A percentile compares a stretch with the other conserved stretches of the same genome.
Conservation (phyloP, 2,888 invertebrate genomes). For the Pseudococcus jackbeardsleyi region DNA sequence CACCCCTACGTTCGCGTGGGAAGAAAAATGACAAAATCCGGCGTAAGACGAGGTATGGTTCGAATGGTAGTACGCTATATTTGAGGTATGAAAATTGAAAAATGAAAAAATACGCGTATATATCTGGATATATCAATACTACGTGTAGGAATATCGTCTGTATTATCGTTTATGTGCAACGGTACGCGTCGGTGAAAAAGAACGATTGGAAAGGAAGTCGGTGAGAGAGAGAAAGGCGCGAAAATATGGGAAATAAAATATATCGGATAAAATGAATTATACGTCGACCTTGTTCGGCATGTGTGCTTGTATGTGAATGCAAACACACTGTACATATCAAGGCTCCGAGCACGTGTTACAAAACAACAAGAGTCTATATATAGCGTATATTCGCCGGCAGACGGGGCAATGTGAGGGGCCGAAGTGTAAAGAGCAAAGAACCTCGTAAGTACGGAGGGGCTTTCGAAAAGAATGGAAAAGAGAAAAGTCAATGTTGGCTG, state of each 20-base stretch:
- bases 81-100: neutral
- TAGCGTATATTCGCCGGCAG: neutral
- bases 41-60: too few species aligned
- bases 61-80: neutral
- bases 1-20: too few species aligned
- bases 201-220: too few species aligned
- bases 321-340: neutral
- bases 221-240: neutral
- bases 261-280: neutral
- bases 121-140: too few species aligned
- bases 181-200: too few species aligned
- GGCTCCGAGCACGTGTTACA: neutral
- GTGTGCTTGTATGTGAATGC: neutral
- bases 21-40: too few species aligned
- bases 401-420: neutral
- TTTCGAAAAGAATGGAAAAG: slow-evolving; percentile 9
- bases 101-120: neutral
- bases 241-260: neutral
- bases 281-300: neutral
- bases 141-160: too few species aligned
- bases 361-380: neutral
- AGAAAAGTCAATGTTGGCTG: slow-evolving; percentile 36
- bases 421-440: neutral
- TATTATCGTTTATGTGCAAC: too few species aligned
- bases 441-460: neutral